Base-by-base conservation (phyloP, 2,113 vertebrate genomes). In the Gallinago jamesoni region DNA sequence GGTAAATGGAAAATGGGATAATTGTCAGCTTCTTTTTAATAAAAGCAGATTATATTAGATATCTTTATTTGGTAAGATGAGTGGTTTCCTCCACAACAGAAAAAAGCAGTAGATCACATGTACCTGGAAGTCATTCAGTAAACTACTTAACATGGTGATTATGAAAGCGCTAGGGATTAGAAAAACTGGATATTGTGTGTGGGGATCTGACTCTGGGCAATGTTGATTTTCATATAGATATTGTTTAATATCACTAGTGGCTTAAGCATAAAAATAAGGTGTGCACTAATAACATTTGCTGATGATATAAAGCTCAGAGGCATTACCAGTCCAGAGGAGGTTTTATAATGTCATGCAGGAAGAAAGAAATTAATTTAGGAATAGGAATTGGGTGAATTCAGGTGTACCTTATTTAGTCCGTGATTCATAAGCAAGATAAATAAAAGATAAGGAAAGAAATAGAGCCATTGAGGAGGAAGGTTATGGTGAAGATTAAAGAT, bases 21-120 rank as follows among this genome's bases (percentile, higher is more conserved):
- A 84, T 55, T 86, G 64, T 83, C 41, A 77, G 30, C 41, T 74
- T 73, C 53, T 73, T 92, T 88, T 93, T 80, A 90, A 88, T 93
- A 66, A 86, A 86, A 73, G 31, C 45, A 57, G 50, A 90, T 90
- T 79, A 57, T 80, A 50, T 19, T 66, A 57, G 63, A 33, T 88
- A 53, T 27, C 53, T 90, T 83, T 74, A 50, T 93, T 94, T 90
- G 6, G 10, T 62, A 62, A 70, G 19, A 73, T 66, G 48, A 90
- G 41, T 80, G 41, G 69, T 92, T 94, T 94, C 55, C 86, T 93
- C 74, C 62, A 50, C 59, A 81, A 43, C 37, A 85, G 73, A 83
- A 48, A 48, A 81, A 84, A 57, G 12, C 0, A 0, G 23, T 70
- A 41, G 37, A 63, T 86, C 68, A 45, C 47, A 56, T 15, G n/a